phyloP scores from a whole-genome alignment of 1,140 invertebrate genomes.

The Glomeris maerens region DNA sequence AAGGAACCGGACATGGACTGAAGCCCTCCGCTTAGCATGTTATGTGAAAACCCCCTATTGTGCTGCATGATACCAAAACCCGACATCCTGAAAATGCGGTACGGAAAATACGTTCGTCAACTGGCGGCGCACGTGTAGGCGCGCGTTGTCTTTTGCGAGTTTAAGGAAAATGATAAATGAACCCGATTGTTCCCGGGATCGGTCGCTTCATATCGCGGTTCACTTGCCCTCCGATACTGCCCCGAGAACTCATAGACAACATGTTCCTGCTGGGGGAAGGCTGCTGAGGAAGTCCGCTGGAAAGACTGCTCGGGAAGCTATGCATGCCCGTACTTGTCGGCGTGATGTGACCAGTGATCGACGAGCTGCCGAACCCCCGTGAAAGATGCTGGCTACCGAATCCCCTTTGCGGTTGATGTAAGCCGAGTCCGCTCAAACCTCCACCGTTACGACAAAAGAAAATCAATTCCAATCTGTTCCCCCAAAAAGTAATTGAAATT shows the following conservation, averaged over 20 bases:
- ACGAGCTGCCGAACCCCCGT: constrained; percentile 13
- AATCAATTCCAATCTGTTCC: not conserved
- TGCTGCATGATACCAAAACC: not conserved
- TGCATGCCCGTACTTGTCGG: constrained; percentile 29
- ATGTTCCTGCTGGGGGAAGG: constrained; percentile 29
- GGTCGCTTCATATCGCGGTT: constrained; percentile 4
- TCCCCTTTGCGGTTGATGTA: constrained; percentile 17
- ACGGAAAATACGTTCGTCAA: not conserved
- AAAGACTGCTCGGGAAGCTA: constrained; percentile 24
- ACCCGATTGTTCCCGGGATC: constrained; percentile 14
- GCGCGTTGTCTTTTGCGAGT: not conserved
- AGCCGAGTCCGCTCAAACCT: constrained; percentile 13
- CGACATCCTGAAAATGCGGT: not conserved
- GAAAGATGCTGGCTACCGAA: constrained; percentile 17
- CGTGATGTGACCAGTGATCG: constrained; percentile 26
- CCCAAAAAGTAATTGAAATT: not conserved
- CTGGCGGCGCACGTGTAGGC: not conserved
- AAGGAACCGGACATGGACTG: not conserved
- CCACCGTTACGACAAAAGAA: too few relatives aligned
- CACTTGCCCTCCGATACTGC: constrained; percentile 4
- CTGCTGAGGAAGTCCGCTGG: constrained; percentile 24
- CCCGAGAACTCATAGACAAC: not conserved
- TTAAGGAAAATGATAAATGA: constrained; percentile 9
- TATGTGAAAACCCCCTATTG: not conserved
- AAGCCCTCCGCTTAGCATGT: not conserved